phyloP scores from a whole-genome alignment of 2,888 invertebrate genomes.

The Chaetogeoica ovagalla region DNA sequence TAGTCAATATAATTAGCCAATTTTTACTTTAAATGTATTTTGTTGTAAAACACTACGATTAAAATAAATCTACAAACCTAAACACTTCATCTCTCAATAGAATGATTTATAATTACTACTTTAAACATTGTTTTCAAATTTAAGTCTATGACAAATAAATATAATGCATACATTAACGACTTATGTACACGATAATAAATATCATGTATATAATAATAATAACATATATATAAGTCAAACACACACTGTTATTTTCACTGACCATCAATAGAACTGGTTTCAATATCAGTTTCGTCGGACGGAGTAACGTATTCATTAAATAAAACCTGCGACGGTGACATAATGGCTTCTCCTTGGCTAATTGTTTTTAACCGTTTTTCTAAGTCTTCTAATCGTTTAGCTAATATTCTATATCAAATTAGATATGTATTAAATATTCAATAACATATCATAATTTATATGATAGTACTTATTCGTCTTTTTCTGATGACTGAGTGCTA shows the following conservation, averaged over 20 bases:
- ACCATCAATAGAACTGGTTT: slow-evolving; percentile 35
- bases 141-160: too few species aligned
- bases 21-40: too few species aligned
- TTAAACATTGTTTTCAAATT: too few species aligned
- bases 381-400: slow-evolving; percentile 45
- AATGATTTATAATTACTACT: too few species aligned
- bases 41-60: too few species aligned
- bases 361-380: slow-evolving; percentile 29
- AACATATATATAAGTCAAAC: background rate
- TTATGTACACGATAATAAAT: too few species aligned
- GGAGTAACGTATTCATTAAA: slow-evolving; percentile 9
- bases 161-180: too few species aligned
- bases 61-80: too few species aligned
- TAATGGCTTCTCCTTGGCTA: slow-evolving; percentile 36
- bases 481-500: slow-evolving; percentile 81
- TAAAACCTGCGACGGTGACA: slow-evolving; percentile 34
- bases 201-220: too few species aligned
- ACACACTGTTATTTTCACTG: background rate
- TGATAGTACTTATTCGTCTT: slow-evolving; percentile 76
- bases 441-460: background rate
- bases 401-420: slow-evolving; percentile 32
- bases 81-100: too few species aligned
- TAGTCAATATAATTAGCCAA: too few species aligned
- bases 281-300: slow-evolving; percentile 46
- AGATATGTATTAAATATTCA: background rate